A percentile compares a stretch with the other conserved stretches of the same genome.
These are phyloP conservation scores for Rostratula benghalensis DNA, from an alignment of 2,113 vertebrate genomes.

Conservation along the genomic window DNA sequence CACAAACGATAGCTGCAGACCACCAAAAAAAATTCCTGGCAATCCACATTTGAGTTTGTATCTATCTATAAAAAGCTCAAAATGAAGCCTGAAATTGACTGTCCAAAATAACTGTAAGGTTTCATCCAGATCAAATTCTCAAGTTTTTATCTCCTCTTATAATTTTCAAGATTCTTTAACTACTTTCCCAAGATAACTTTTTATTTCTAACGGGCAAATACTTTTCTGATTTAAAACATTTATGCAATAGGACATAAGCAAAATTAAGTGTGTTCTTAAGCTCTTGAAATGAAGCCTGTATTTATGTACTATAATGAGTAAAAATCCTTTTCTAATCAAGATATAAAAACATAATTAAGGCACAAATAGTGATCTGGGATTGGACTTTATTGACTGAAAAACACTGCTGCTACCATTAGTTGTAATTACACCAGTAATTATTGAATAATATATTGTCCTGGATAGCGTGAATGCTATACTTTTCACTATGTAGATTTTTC, in stretches of 20 bases:
- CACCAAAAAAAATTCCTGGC: background rate
- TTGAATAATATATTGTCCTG: background rate
- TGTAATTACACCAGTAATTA: background rate
- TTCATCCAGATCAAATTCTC: background rate
- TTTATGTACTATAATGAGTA: background rate
- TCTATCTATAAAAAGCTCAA: background rate
- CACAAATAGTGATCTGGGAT: background rate
- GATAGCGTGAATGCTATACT: background rate
- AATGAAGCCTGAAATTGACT: background rate
- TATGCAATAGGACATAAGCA: background rate
- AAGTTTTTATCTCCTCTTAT: rapidly evolving
- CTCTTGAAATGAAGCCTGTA: background rate
- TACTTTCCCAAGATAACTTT: background rate
- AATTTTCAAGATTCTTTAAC: background rate
- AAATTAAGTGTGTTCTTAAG: background rate
- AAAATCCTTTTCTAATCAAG: background rate
- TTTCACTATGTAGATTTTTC: background rate
- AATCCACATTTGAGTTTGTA: background rate
- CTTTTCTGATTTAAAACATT: background rate
- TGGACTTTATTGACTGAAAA: background rate
- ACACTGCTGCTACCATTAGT: background rate
- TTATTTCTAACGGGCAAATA: background rate
- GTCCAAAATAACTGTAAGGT: background rate
- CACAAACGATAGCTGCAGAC: background rate
- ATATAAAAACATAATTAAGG: background rate